phyloP scores from a whole-genome alignment of 2,888 invertebrate genomes.

The Polydrusus tereticollis region DNA sequence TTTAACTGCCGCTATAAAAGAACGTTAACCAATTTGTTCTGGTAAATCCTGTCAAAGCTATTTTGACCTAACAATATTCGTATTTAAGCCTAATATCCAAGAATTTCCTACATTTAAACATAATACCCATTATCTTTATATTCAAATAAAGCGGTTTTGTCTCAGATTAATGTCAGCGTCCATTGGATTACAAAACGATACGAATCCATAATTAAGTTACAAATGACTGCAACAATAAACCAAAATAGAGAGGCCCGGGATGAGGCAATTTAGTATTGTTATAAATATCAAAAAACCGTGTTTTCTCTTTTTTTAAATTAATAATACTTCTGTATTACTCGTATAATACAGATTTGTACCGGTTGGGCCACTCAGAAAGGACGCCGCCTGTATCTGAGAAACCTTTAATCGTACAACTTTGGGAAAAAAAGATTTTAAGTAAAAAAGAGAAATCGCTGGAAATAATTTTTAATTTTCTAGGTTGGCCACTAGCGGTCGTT shows the following conservation, averaged over 20 bases:
- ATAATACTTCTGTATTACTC: too few relatives aligned
- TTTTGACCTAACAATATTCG: not conserved
- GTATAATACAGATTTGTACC: too few relatives aligned
- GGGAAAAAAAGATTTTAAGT: too few relatives aligned
- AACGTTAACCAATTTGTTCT: not conserved
- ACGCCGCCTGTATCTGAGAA: too few relatives aligned
- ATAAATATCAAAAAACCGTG: too few relatives aligned
- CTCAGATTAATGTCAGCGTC: slow-evolving; percentile 16
- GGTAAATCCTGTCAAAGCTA: not conserved
- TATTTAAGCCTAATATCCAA: not conserved
- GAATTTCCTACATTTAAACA: slow-evolving; percentile 5
- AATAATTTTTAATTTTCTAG: too few relatives aligned
- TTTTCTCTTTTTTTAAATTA: too few relatives aligned
- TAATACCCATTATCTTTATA: slow-evolving; percentile 19
- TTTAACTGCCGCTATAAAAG: not conserved
- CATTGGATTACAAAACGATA: slow-evolving; percentile 20
- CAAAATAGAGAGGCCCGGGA: not conserved
- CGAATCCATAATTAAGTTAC: slow-evolving; percentile 14
- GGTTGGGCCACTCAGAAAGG: too few relatives aligned
- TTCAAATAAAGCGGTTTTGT: slow-evolving; percentile 25
- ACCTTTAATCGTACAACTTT: too few relatives aligned
- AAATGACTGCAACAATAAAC: slow-evolving; percentile 10
- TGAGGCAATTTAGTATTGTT: not conserved
- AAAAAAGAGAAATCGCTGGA: too few relatives aligned
- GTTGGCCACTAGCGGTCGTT: too few relatives aligned